Percentiles rank a stretch among this genome's conserved stretches.
These are phyloP conservation scores for Dorcus parallelipipedus DNA, from an alignment of 2,888 invertebrate genomes.

Conservation along the genomic window DNA sequence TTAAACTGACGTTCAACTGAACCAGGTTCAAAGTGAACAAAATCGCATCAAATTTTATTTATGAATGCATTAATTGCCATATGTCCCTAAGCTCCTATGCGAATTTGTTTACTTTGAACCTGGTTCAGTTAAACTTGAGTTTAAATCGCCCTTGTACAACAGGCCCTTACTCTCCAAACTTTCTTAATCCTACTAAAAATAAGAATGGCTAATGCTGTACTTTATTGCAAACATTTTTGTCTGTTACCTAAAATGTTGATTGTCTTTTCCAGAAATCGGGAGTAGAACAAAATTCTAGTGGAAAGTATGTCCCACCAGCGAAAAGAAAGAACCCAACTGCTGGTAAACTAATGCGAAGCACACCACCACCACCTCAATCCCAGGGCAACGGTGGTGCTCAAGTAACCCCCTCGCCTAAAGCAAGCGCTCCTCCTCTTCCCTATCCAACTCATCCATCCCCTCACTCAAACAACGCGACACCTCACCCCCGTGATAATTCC, in stretches of 20 bases:
- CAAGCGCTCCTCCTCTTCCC: conserved; percentile 22
- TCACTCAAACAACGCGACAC: conserved; percentile 27
- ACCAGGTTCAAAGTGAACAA: too few relatives aligned
- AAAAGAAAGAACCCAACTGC: conserved; percentile 68
- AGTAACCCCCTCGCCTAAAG: conserved; percentile 41
- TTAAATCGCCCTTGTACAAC: too few relatives aligned
- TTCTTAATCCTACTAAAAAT: too few relatives aligned
- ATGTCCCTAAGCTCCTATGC: too few relatives aligned
- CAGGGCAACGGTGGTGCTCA: conserved; percentile 35
- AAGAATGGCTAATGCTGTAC: too few relatives aligned
- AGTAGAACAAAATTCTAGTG: conserved; percentile 37
- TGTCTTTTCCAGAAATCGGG: conserved; percentile 8
- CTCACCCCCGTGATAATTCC: conserved; percentile 24
- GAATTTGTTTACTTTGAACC: too few relatives aligned
- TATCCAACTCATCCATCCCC: conserved; percentile 25
- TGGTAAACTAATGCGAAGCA: conserved; percentile 65
- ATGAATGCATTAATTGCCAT: too few relatives aligned
- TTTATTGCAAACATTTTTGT: too few relatives aligned
- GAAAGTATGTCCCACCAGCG: conserved; percentile 75
- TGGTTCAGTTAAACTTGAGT: too few relatives aligned
- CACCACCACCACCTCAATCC: conserved; percentile 52
- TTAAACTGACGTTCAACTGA: too few relatives aligned
- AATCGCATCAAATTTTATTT: too few relatives aligned
- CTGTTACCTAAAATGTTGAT: not conserved
- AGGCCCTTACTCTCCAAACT: too few relatives aligned